phyloP scores from a whole-genome alignment of 2,888 invertebrate genomes.

The Cerastoderma edule region DNA sequence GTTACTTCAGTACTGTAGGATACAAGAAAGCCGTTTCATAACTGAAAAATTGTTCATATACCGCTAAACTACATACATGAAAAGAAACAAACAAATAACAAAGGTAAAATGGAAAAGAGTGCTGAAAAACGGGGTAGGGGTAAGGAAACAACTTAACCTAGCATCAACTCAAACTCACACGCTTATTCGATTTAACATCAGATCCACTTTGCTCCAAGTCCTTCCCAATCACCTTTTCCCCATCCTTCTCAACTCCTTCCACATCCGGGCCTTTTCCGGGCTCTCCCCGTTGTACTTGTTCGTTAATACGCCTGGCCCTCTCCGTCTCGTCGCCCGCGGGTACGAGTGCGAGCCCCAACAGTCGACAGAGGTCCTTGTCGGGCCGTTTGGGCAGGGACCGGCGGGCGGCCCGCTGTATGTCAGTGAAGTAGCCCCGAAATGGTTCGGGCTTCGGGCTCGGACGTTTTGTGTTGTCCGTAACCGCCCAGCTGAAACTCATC shows the following conservation, averaged over 20 bases:
- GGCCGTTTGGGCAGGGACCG: constrained; percentile 48
- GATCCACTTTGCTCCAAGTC: too few relatives aligned
- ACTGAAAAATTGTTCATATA: too few relatives aligned
- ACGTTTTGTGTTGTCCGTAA: constrained; percentile 18
- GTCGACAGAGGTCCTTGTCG: constrained; percentile 32
- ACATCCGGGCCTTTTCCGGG: too few relatives aligned
- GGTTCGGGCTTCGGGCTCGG: constrained; percentile 20
- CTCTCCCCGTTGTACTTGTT: neutral
- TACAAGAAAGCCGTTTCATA: too few relatives aligned
- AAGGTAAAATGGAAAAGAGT: too few relatives aligned
- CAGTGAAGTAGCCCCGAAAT: constrained; percentile 52
- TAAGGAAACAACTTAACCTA: too few relatives aligned
- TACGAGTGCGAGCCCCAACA: constrained; percentile 32
- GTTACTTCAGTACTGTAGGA: too few relatives aligned
- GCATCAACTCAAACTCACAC: too few relatives aligned
- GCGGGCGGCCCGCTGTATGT: constrained; percentile 49
- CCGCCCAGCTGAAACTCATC: constrained; percentile 49
- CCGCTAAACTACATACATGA: too few relatives aligned
- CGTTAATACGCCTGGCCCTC: constrained; percentile 4
- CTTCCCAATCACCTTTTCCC: neutral
- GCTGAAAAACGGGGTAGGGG: too few relatives aligned
- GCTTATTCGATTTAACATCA: too few relatives aligned
- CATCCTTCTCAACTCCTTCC: neutral
- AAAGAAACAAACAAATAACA: too few relatives aligned
- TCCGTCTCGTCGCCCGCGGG: constrained; percentile 15